Conservation (phyloP, 2,888 invertebrate species). For the Volucella bombylans region DNA sequence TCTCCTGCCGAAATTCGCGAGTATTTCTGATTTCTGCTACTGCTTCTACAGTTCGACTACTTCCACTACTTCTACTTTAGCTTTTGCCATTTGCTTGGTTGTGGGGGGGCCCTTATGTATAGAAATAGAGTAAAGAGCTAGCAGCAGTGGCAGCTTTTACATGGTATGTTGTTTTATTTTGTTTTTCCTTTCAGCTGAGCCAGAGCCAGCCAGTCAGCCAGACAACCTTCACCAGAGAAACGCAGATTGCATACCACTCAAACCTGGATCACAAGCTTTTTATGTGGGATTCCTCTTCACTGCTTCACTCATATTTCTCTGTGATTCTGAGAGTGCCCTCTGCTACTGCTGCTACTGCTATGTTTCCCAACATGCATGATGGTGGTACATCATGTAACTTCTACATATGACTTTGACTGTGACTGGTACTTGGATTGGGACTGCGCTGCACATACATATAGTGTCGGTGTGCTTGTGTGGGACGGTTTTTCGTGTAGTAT, state of each 20-base stretch:
- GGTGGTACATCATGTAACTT: slow-evolving; percentile 75
- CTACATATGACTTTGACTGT: slow-evolving; percentile 22
- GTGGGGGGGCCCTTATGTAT: no score
- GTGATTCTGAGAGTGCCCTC: neutral
- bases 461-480: slow-evolving; percentile 19
- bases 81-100: slow-evolving; percentile 40
- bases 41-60: slow-evolving; percentile 27
- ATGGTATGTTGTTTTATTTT: slow-evolving; percentile 18
- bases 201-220: slow-evolving; percentile 43
- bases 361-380: slow-evolving; percentile 70
- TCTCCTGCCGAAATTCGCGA: slow-evolving; percentile 71
- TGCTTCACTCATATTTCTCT: no score
- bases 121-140: no score
- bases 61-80: slow-evolving; percentile 57
- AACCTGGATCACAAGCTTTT: slow-evolving; percentile 68
- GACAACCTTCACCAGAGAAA: slow-evolving; percentile 70
- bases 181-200: slow-evolving; percentile 56
- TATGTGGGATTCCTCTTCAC: slow-evolving; percentile 57
- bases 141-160: no score
- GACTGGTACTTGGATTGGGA: no score
- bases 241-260: slow-evolving; percentile 69
- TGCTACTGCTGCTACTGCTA: slow-evolving; percentile 12
- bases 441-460: slow-evolving; percentile 46
- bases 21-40: slow-evolving; percentile 53
- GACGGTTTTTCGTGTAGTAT: slow-evolving; percentile 27